Evolutionary conservation across 1,140 invertebrate genomes (phyloP), one percentile per base, ranked within the genome.

Genomic region (Drosophila bifasciata): DNA sequence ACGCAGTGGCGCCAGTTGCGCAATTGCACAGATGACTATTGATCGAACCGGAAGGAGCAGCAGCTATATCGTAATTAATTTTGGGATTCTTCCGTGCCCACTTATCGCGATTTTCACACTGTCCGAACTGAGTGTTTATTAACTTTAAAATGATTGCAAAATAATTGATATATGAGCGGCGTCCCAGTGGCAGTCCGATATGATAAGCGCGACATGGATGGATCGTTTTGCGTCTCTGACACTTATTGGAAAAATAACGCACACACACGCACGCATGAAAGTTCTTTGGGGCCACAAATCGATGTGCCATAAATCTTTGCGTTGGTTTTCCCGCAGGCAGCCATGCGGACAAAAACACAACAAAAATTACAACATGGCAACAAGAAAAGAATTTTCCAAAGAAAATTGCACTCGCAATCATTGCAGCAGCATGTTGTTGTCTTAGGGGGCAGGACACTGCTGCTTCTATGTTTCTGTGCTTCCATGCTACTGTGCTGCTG

Each of bases 101-200:
- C 52, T 72, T 76, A 80, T 77, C 81, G 51, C 64, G 81, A 83
- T 79, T 84, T 79, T 84, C 48, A 75, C 83, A 56, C 57, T 50
- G 60, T 57, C 46, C 55, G 44, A 70, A 55, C 60, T 72, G 52
- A 63, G 67, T 63, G 52, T 56, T 67, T 67, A 77, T 81, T 77
- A 74, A 74, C 53, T 86, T 75, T 23, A 75, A 76, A 81, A 71
- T 88, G 81, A 85, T 86, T 86, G 69, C n/a, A 70, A 85, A 81
- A 53, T 75, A 81, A 81, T 85, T 81, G 62, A 85, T 59, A 58
- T 23, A 56, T 59, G 41, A 58, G 44, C 49, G 48, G 41, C 16
- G 32, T 36, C 51, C 13, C 23, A 64, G 50, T 53, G 25, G 25
- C 25, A 57, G 13, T 17, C 40, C 16, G 76, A 86, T 86, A 80